Conservation (phyloP, 2,888 invertebrate species). For the Zaprionus lineosus region DNA sequence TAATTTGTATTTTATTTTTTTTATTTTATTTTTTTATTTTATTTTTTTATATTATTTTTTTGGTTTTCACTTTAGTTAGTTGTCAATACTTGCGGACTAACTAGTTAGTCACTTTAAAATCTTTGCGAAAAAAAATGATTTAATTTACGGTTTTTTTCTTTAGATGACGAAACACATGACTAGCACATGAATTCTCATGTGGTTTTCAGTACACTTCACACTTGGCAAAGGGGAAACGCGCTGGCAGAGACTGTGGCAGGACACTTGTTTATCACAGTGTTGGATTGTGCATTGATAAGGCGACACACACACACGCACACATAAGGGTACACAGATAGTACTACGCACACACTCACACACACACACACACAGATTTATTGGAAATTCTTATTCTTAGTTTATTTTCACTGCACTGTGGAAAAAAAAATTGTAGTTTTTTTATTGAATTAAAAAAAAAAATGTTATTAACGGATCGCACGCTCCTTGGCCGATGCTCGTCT, state of each 20-base stretch:
- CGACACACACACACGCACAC: conserved; percentile 4
- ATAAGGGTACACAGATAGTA: conserved; percentile 12
- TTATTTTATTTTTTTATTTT: neutral
- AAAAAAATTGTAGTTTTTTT: conserved; percentile 21
- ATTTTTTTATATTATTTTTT: neutral
- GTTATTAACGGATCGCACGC: conserved; percentile 34
- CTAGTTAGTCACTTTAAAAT: no score
- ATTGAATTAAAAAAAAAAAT: conserved; percentile 18
- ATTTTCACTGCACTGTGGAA: neutral
- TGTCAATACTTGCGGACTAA: neutral
- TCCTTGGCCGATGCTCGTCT: neutral
- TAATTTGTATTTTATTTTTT: conserved; percentile 8
- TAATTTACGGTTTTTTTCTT: neutral
- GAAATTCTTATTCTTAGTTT: neutral
- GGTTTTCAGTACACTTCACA: conserved; percentile 25
- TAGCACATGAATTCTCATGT: conserved; percentile 10
- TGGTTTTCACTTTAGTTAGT: neutral
- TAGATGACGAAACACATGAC: neutral
- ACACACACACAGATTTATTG: neutral
- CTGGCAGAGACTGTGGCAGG: conserved; percentile 17
- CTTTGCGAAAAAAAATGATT: no score
- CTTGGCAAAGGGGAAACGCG: conserved; percentile 8
- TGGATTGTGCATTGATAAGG: conserved; percentile 39
- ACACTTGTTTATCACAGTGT: conserved; percentile 54
- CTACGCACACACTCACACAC: conserved; percentile 1